phyloP scores from a whole-genome alignment of 2,797 vertebrate genomes.

The Crypturellus tataupa region DNA sequence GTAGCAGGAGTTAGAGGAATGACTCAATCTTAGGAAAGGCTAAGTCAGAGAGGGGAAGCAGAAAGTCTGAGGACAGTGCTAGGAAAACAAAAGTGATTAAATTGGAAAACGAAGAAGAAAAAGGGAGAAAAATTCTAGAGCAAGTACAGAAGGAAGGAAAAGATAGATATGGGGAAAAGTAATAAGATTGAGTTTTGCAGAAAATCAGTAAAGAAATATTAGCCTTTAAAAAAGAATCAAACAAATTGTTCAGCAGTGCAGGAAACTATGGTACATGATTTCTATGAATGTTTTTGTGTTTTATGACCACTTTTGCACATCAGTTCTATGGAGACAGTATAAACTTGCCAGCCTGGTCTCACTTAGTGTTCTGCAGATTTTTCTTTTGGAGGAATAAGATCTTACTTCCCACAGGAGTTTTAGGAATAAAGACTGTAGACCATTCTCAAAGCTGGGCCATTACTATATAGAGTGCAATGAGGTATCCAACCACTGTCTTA shows the following conservation, averaged over 20 bases:
- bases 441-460: background rate
- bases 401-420: background rate
- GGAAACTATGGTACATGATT: background rate
- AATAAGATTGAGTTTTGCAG: background rate
- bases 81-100: background rate
- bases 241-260: background rate
- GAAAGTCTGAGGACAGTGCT: background rate
- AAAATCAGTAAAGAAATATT: background rate
- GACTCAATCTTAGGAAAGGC: background rate
- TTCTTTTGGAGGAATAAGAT: background rate
- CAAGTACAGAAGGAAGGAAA: background rate
- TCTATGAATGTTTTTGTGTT: background rate
- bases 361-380: background rate
- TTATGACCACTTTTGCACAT: background rate
- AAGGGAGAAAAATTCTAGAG: background rate
- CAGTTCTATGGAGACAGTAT: background rate
- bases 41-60: background rate
- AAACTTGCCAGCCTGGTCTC: background rate
- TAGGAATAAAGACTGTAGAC: background rate
- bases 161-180: background rate
- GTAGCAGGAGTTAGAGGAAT: background rate
- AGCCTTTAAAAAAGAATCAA: background rate
- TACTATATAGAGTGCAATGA: background rate
- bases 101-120: background rate
- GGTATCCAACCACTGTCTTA: background rate